Conservation (phyloP, 2,113 vertebrate species). For the Ivindomyrus marchei region DNA sequence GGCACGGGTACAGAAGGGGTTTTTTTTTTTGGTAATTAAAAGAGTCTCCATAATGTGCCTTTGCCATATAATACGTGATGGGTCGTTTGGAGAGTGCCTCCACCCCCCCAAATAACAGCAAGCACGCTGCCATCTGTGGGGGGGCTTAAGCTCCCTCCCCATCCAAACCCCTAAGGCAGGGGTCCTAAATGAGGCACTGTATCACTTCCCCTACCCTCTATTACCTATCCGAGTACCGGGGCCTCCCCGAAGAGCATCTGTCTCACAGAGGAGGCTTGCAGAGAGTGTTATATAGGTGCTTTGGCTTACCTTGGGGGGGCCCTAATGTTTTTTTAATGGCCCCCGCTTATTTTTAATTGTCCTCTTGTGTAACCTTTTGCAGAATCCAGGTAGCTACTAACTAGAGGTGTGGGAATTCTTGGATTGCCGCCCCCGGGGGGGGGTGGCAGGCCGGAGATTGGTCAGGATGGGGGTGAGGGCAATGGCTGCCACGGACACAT, state of each 20-base stretch:
- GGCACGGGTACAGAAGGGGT: neutral
- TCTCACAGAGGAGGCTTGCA: constrained; percentile 14
- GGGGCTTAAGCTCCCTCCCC: constrained; percentile 38
- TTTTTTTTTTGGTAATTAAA: constrained; percentile 16
- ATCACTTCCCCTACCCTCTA: constrained; percentile 30
- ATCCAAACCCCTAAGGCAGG: constrained; percentile 47
- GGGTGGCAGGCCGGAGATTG: neutral
- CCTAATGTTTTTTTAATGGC: constrained; percentile 61
- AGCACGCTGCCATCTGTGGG: constrained; percentile 37
- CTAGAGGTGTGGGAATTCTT: constrained; percentile 28
- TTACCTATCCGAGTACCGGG: constrained; percentile 20
- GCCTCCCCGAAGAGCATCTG: constrained; percentile 11
- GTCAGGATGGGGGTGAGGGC: neutral
- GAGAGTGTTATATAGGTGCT: constrained; percentile 28
- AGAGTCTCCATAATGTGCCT: constrained; percentile 9
- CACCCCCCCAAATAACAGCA: constrained; percentile 49
- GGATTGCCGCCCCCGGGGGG: neutral
- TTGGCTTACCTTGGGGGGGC: constrained; percentile 32
- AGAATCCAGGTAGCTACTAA: constrained; percentile 36
- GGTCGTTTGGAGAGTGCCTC: constrained; percentile 25
- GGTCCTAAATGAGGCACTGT: constrained; percentile 50
- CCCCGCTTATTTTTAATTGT: constrained; percentile 52
- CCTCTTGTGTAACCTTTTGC: constrained; percentile 47
- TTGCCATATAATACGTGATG: constrained; percentile 5
- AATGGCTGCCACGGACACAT: neutral